Conservation (phyloP, 2,113 vertebrate genomes). For the Heteronetta atricapilla region DNA sequence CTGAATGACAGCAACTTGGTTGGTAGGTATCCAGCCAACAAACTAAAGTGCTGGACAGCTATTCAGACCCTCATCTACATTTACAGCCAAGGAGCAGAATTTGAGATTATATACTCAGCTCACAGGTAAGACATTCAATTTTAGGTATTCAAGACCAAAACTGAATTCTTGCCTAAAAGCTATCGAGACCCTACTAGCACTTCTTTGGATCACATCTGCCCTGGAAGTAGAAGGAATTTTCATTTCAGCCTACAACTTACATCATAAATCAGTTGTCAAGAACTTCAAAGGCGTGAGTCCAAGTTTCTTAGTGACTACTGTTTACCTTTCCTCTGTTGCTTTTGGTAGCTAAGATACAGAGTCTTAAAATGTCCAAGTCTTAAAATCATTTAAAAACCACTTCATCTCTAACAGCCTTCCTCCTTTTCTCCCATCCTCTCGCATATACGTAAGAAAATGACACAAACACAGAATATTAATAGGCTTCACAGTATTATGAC, state of each 20-base stretch:
- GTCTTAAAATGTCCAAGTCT: not conserved
- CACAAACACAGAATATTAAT: not conserved
- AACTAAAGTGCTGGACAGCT: not conserved
- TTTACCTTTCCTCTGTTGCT: not conserved
- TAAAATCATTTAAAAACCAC: not conserved
- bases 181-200: not conserved
- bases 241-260: not conserved
- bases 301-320: not conserved
- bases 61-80: not conserved
- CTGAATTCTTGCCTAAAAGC: not conserved
- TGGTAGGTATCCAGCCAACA: not conserved
- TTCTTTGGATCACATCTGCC: not conserved
- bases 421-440: not conserved
- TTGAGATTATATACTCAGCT: not conserved
- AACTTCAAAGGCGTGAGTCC: no score
- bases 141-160: not conserved
- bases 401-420: not conserved
- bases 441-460: not conserved
- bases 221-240: not conserved
- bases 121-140: not conserved
- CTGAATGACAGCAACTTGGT: not conserved
- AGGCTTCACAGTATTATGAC: not conserved
- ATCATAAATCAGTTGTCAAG: no score
- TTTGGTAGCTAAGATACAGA: not conserved
- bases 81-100: not conserved